A percentile compares a stretch with the other conserved stretches of the same genome.
phyloP scores from a whole-genome alignment of 2,113 vertebrate species.

The Zosterops pallidus region DNA sequence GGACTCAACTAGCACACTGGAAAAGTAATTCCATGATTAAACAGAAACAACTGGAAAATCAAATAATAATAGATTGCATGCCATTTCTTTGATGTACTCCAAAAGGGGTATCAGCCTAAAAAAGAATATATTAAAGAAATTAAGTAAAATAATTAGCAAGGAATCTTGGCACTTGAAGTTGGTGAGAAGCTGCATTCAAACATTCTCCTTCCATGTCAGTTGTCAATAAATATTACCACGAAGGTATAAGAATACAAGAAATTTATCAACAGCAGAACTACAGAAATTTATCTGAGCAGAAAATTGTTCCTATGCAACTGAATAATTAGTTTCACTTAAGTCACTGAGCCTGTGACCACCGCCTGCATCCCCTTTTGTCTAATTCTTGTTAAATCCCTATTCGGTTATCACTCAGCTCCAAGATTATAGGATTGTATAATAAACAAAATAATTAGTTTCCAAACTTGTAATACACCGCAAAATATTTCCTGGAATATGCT shows the following conservation, averaged over 20 bases:
- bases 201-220: neutral
- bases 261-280: constrained; percentile 12
- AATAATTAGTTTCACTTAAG: constrained; percentile 48
- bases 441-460: constrained; percentile 58
- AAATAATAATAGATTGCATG: neutral
- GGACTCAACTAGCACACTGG: neutral
- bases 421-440: constrained; percentile 21
- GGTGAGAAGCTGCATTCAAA: neutral
- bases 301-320: constrained; percentile 48
- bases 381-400: constrained; percentile 34
- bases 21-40: neutral
- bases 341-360: neutral
- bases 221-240: neutral
- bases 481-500: neutral
- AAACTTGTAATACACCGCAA: neutral
- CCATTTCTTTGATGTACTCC: neutral
- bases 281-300: constrained; percentile 34
- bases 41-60: neutral
- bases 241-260: constrained; percentile 16
- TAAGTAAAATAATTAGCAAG: constrained; percentile 16
- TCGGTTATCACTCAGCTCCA: neutral
- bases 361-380: constrained; percentile 16
- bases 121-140: neutral
- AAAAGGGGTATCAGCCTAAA: constrained; percentile 14
- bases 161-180: neutral